Conservation (phyloP, 2,888 invertebrate species). For the Clepsis dumicolana region DNA sequence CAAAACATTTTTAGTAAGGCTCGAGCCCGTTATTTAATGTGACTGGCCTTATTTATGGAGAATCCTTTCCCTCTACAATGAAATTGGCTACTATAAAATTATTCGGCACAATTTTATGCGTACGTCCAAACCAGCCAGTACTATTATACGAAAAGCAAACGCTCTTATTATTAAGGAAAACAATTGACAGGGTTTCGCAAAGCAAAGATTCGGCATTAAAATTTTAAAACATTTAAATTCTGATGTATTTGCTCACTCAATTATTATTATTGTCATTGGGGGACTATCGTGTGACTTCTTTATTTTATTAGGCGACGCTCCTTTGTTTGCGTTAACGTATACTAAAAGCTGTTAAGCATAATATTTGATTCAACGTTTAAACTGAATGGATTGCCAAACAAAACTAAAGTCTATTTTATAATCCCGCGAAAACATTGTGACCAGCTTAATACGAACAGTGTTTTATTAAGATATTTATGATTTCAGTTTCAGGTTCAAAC, state of each 20-base stretch:
- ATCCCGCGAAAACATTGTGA: too few relatives aligned
- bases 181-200: not conserved
- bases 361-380: constrained; percentile 6
- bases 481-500: too few relatives aligned
- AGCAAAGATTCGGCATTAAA: not conserved
- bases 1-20: constrained; percentile 38
- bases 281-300: not conserved
- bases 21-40: constrained; percentile 25
- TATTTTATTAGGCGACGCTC: constrained; percentile 4
- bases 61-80: constrained; percentile 18
- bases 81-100: constrained; percentile 17
- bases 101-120: not conserved
- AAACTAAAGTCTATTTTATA: not conserved
- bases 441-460: too few relatives aligned
- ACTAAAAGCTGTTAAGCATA: constrained; percentile 4
- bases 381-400: constrained; percentile 4
- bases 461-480: too few relatives aligned
- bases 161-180: not conserved
- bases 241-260: too few relatives aligned
- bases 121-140: not conserved
- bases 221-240: not conserved
- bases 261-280: constrained; percentile 5
- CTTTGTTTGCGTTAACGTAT: constrained; percentile 11
- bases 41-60: constrained; percentile 28
- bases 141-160: not conserved